These are phyloP conservation scores for Ophioninae sp. DNA, from an alignment of 2,888 invertebrate species.

Conservation along the genomic window DNA sequence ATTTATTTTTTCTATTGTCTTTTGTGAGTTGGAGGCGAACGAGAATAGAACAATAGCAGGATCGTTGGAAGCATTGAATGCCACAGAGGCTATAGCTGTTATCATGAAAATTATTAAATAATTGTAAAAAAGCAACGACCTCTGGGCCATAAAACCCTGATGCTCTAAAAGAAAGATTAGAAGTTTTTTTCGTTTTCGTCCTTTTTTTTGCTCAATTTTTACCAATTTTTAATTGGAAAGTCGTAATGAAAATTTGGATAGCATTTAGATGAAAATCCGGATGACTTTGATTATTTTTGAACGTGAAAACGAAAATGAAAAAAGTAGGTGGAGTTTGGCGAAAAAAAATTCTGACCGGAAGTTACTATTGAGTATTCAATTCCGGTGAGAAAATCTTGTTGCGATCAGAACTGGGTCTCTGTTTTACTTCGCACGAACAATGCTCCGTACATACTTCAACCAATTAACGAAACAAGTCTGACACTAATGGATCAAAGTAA, in stretches of 20 bases:
- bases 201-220: conserved; percentile 23
- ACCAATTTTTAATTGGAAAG: conserved; percentile 42
- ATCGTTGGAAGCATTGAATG: conserved; percentile 10
- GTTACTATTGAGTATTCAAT: conserved; percentile 5
- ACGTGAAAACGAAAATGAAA: too few species aligned
- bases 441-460: neutral
- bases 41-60: conserved; percentile 33
- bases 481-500: conserved; percentile 34
- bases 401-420: conserved; percentile 47
- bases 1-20: conserved; percentile 34
- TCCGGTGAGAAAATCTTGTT: conserved; percentile 5
- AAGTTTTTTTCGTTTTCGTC: neutral
- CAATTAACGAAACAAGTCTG: conserved; percentile 40
- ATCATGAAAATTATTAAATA: conserved; percentile 24
- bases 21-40: conserved; percentile 15
- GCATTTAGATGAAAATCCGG: too few species aligned
- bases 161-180: neutral
- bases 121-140: conserved; percentile 8
- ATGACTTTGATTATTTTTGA: too few species aligned
- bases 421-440: conserved; percentile 18
- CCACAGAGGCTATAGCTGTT: neutral
- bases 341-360: neutral
- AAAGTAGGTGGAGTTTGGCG: too few species aligned
- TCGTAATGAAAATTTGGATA: conserved; percentile 17
- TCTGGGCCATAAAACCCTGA: neutral